Percentiles rank a stretch among this genome's conserved stretches.
phyloP scores from a whole-genome alignment of 2,888 invertebrate genomes.

The Drosophila mimica region DNA sequence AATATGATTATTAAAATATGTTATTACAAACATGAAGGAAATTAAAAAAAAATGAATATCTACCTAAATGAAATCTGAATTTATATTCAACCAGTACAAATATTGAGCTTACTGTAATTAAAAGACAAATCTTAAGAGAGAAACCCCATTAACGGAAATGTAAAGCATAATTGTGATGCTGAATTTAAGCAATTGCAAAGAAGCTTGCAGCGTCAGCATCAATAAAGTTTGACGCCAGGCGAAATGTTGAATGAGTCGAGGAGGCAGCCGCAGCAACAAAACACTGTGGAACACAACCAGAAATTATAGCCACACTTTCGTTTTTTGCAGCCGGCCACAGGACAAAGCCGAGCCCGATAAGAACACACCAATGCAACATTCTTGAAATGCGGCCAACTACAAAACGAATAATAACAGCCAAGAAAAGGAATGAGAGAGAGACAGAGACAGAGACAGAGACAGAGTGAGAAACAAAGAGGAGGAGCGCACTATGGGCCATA shows the following conservation, averaged over 20 bases:
- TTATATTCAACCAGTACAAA: background rate
- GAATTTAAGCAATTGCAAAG: slow-evolving; percentile 42
- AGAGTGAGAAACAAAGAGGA: background rate
- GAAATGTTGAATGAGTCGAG: slow-evolving; percentile 44
- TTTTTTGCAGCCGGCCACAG: slow-evolving; percentile 59
- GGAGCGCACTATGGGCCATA: slow-evolving; percentile 68
- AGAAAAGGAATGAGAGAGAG: background rate
- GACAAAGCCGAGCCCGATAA: slow-evolving; percentile 69
- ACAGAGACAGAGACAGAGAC: background rate
- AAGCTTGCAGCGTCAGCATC: slow-evolving; percentile 58
- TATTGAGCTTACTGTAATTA: slow-evolving; percentile 22
- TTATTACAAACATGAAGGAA: background rate
- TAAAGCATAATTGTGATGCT: slow-evolving; percentile 31
- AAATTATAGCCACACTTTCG: slow-evolving; percentile 81
- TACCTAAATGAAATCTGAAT: background rate
- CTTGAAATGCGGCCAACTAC: slow-evolving; percentile 74
- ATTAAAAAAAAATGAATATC: background rate
- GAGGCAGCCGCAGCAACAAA: slow-evolving; percentile 39
- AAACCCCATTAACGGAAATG: slow-evolving; percentile 45
- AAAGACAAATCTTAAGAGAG: slow-evolving; percentile 8
- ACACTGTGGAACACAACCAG: slow-evolving; percentile 30
- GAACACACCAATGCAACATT: slow-evolving; percentile 62
- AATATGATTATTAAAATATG: background rate
- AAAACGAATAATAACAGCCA: slow-evolving; percentile 20
- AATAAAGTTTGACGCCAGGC: slow-evolving; percentile 63